A percentile compares a stretch with the other conserved stretches of the same genome.
Evolutionary conservation across 2,113 vertebrate genomes (phyloP).

Genomic region (Ceyx margarethae): DNA sequence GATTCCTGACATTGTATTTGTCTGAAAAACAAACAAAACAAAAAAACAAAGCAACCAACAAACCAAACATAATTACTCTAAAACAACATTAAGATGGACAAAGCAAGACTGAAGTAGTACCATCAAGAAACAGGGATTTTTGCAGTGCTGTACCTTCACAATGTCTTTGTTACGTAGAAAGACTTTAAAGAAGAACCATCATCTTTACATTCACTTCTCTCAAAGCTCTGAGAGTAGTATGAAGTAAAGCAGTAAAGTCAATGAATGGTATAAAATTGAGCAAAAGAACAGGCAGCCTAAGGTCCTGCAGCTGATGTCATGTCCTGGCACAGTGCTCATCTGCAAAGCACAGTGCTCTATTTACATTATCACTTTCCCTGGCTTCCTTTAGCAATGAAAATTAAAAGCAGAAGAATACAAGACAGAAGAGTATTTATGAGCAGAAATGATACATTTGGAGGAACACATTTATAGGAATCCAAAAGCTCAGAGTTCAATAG

Average conservation of each 20-base stretch:
- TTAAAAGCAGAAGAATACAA: neutral
- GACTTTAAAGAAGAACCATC: neutral
- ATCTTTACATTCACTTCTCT: neutral
- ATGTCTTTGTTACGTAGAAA: neutral
- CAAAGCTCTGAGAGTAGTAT: neutral
- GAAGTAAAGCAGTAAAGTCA: neutral
- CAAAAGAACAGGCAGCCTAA: neutral
- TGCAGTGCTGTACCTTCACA: neutral
- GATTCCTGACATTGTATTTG: neutral
- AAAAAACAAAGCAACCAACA: too few relatives aligned
- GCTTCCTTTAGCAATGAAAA: neutral
- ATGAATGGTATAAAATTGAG: neutral
- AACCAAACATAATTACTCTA: neutral
- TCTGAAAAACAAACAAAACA: neutral
- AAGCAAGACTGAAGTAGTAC: neutral
- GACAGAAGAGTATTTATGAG: neutral
- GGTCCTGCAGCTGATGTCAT: neutral
- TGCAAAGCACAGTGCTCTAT: neutral
- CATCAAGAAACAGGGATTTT: neutral
- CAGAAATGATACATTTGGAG: neutral
- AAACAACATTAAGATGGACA: neutral
- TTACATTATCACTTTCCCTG: neutral
- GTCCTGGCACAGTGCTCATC: neutral
- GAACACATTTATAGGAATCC: neutral
- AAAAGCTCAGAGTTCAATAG: neutral